These are phyloP conservation scores for Noctua comes DNA, from an alignment of 2,888 invertebrate species.

Conservation along the genomic window DNA sequence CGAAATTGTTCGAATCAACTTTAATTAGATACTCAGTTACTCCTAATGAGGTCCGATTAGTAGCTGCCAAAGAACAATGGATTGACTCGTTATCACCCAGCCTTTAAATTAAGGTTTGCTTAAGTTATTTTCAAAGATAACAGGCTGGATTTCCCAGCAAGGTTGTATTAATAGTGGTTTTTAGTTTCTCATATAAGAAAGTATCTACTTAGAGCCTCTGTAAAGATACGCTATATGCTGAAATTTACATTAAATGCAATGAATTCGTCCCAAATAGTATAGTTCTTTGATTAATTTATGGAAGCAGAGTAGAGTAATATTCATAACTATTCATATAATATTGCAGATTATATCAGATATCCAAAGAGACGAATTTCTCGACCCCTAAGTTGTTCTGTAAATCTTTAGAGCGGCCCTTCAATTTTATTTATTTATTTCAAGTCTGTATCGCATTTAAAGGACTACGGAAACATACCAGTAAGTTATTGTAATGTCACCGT, in stretches of 20 bases:
- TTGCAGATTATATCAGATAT: slow-evolving; percentile 32
- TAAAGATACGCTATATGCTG: too few relatives aligned
- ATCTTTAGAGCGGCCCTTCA: slow-evolving; percentile 28
- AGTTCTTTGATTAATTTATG: background rate
- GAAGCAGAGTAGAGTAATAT: background rate
- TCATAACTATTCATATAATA: background rate
- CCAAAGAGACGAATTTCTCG: background rate
- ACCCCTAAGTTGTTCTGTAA: slow-evolving; percentile 33
- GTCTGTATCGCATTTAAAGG: slow-evolving; percentile 86
- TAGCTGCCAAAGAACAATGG: slow-evolving; percentile 11
- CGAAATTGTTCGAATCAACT: background rate
- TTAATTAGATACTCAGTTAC: background rate
- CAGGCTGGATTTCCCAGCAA: background rate
- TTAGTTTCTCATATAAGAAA: background rate
- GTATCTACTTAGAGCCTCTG: background rate
- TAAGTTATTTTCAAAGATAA: slow-evolving; percentile 20
- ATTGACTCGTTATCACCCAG: slow-evolving; percentile 10
- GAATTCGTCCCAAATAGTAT: background rate
- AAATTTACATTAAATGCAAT: background rate
- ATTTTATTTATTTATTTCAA: slow-evolving; percentile 78
- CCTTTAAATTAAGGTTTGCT: slow-evolving; percentile 1
- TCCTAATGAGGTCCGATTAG: background rate
- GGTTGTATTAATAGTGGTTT: slow-evolving; percentile 1
- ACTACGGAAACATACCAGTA: slow-evolving; percentile 83
- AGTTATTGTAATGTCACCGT: slow-evolving; percentile 70